Percentiles rank a stretch among this genome's conserved stretches.
Evolutionary conservation across 2,888 invertebrate genomes (phyloP).

Genomic region (Phengaris alcon): DNA sequence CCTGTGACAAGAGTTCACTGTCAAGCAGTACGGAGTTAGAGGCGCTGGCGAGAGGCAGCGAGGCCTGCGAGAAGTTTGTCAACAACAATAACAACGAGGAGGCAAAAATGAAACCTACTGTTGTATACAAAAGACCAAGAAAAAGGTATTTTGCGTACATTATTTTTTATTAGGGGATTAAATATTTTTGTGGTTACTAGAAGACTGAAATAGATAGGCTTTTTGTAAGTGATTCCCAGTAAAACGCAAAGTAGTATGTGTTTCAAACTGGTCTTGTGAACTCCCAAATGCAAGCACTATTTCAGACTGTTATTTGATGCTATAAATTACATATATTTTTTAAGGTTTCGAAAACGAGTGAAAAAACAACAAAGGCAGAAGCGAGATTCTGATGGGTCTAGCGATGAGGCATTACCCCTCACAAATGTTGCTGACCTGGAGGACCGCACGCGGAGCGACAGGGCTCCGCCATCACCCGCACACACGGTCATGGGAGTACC

Average conservation of each 20-base stretch:
- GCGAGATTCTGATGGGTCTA: constrained; percentile 64
- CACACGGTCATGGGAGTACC: constrained; percentile 59
- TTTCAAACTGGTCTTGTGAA: no score
- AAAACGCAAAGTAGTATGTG: no score
- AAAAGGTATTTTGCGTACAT: constrained; percentile 46
- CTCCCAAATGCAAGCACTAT: no score
- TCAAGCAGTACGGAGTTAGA: constrained; percentile 63
- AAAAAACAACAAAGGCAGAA: constrained; percentile 59
- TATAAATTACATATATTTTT: constrained; percentile 20
- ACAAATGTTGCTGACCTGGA: constrained; percentile 56
- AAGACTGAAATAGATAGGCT: no score
- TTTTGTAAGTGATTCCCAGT: no score
- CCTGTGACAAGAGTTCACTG: constrained; percentile 66
- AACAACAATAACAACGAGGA: constrained; percentile 71
- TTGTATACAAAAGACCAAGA: constrained; percentile 55
- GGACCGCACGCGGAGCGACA: constrained; percentile 43
- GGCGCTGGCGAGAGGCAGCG: constrained; percentile 40
- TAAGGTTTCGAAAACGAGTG: constrained; percentile 65
- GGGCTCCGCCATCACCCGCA: constrained; percentile 40
- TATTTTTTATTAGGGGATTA: neutral
- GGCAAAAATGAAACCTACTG: constrained; percentile 47
- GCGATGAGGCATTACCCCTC: constrained; percentile 64
- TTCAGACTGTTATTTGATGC: no score
- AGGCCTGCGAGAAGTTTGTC: constrained; percentile 55
- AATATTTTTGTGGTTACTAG: neutral